A percentile compares a stretch with the other conserved stretches of the same genome.
phyloP scores from a whole-genome alignment of 2,888 invertebrate species.

The Morinoia aosen region DNA sequence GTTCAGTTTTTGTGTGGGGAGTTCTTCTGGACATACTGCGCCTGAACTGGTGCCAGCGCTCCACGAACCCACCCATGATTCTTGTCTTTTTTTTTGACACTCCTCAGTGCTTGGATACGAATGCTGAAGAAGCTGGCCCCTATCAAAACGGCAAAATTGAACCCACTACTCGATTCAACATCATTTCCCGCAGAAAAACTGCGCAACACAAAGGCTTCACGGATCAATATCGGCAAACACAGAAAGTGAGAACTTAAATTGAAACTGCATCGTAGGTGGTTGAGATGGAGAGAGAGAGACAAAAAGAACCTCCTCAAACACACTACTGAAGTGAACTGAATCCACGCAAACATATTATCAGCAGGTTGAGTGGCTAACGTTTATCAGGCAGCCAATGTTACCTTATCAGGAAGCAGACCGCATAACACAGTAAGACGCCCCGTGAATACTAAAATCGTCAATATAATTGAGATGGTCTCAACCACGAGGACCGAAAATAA shows the following conservation, averaged over 20 bases:
- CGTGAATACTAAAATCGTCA: not conserved
- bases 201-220: not conserved
- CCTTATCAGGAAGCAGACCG: slow-evolving; percentile 28
- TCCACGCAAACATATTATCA: not conserved
- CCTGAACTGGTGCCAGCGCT: not conserved
- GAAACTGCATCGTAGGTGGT: not conserved
- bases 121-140: not conserved
- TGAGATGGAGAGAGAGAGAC: not conserved
- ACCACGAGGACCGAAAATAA: not conserved
- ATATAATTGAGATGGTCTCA: not conserved
- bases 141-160: not conserved
- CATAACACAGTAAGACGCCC: not conserved
- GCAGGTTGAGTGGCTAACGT: not conserved
- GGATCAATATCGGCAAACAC: not conserved
- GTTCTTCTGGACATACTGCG: not conserved
- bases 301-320: slow-evolving; percentile 11
- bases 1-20: not conserved
- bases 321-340: not conserved
- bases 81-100: not conserved
- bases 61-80: not conserved
- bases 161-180: not conserved
- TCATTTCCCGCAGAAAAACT: not conserved
- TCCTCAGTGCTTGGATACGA: not conserved
- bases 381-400: slow-evolving; percentile 16
- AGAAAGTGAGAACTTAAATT: not conserved